Evolutionary conservation across 2,797 vertebrate species (phyloP), one percentile per base, ranked within the genome.

Genomic region (Pterois miles): DNA sequence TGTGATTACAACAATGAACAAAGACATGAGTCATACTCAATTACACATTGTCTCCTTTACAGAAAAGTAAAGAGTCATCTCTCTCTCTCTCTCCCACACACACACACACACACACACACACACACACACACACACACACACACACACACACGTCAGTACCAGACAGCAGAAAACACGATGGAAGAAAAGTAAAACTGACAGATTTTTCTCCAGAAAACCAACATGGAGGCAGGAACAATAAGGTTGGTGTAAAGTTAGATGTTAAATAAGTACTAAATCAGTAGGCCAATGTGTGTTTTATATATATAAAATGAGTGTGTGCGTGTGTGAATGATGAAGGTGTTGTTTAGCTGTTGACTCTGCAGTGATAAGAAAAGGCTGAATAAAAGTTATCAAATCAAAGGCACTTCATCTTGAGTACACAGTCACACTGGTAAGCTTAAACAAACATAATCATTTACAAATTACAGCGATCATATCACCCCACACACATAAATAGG

Each of bases 1-100:
- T 87, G 86, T 87, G 80, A 75, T 71, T 43, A 74, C 72, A 92
- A 94, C 93, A 94, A 94, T 93, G 78, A 81, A 95, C 94, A 95
- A 93, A 91, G 89, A 87, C 81, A 74, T 92, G 91, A 94, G 82
- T 94, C 92, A 93, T 58, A 85, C 67, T 85, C 76, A 57, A 66
- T 90, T 80, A 91, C 79, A 91, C 89, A 90, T 79, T 69, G 89
- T 85, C 76, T 91, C 86, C 64, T 89, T 93, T 59, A 87, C 88
- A 88, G 65, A 90, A 86, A 87, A 76, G 64, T 80, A 78, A 78
- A 80, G 80, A 89, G 71, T 89, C 76, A 86, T 86, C 56, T 29
- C 80, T 75, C 72, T 31, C 65, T 84, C 48, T 34, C 78, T 76
- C 74, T 36, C 59, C 7, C 43, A 11, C 64, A 16, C 43, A 27